Percentiles rank a stretch among this genome's conserved stretches.
phyloP scores from a whole-genome alignment of 2,113 vertebrate genomes.

The Gallinago paraguaiae region DNA sequence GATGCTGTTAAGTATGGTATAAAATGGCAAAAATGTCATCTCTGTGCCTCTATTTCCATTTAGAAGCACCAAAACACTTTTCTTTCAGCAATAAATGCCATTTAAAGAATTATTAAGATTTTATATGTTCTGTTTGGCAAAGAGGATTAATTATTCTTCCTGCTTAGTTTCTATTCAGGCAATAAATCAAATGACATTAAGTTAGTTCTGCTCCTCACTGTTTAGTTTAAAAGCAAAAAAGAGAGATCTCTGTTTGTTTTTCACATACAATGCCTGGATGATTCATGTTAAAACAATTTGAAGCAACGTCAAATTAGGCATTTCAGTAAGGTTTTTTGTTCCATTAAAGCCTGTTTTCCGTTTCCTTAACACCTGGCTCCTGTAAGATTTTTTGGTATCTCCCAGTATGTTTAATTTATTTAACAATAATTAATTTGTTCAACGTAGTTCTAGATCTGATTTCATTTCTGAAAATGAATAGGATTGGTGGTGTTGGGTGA shows the following conservation, averaged over 20 bases:
- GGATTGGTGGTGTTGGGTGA: neutral
- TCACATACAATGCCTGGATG: neutral
- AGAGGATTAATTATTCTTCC: conserved; percentile 61
- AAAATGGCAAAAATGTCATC: conserved; percentile 45
- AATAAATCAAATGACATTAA: conserved; percentile 38
- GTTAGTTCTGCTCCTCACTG: neutral
- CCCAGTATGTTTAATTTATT: neutral
- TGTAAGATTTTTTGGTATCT: neutral
- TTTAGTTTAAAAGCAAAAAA: neutral
- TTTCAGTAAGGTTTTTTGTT: neutral
- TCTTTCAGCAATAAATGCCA: conserved; percentile 42
- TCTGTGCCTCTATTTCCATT: conserved; percentile 31
- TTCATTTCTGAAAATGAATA: neutral
- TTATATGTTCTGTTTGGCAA: conserved; percentile 53
- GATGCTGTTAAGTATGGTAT: conserved; percentile 28
- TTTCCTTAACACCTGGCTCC: neutral
- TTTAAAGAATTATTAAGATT: conserved; percentile 61
- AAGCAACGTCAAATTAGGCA: neutral
- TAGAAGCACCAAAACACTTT: conserved; percentile 29
- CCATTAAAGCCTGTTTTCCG: neutral
- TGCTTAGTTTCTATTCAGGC: conserved; percentile 23
- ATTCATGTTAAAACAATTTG: neutral
- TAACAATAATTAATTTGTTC: neutral
- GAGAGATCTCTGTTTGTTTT: neutral
- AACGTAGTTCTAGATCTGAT: neutral